Conservation (phyloP, 2,888 invertebrate species). For the Drosophila affinis region DNA sequence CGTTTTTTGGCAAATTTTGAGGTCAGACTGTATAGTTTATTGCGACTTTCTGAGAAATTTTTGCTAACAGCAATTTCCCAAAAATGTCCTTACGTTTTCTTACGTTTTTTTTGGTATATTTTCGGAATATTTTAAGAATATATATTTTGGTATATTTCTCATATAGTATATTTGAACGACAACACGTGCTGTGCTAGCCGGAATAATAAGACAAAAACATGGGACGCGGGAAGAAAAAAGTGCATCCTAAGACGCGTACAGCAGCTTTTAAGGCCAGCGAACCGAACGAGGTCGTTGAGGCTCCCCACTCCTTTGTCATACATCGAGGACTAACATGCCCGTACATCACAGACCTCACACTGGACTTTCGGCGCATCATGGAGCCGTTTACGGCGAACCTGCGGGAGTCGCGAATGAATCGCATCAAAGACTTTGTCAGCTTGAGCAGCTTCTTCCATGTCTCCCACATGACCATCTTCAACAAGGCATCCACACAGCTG, state of each 20-base stretch:
- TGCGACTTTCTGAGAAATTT: no score
- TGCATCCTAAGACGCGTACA: conserved; percentile 88
- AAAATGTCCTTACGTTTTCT: no score
- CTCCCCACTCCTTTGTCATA: conserved; percentile 98
- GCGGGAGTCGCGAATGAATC: conserved; percentile 94
- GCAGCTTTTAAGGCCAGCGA: conserved; percentile 86
- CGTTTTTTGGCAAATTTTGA: no score
- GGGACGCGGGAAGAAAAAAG: conserved; percentile 85
- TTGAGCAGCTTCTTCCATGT: conserved; percentile 96
- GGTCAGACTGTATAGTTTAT: no score
- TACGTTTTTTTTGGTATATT: no score
- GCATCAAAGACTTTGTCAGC: conserved; percentile 97
- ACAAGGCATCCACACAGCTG: conserved; percentile 92
- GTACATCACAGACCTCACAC: conserved; percentile 91
- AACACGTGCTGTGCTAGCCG: conserved; percentile 65
- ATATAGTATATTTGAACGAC: not conserved
- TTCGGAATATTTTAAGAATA: not conserved
- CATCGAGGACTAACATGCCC: conserved; percentile 92
- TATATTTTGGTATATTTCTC: no score
- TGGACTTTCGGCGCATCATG: conserved; percentile 96
- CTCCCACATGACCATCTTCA: conserved; percentile 95
- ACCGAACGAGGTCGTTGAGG: conserved; percentile 91
- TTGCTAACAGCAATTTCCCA: no score
- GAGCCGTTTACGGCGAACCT: conserved; percentile 98
- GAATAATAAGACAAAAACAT: conserved; percentile 39